Evolutionary conservation across 1,140 invertebrate genomes (phyloP).

Genomic region (Sweltsa coloradensis): DNA sequence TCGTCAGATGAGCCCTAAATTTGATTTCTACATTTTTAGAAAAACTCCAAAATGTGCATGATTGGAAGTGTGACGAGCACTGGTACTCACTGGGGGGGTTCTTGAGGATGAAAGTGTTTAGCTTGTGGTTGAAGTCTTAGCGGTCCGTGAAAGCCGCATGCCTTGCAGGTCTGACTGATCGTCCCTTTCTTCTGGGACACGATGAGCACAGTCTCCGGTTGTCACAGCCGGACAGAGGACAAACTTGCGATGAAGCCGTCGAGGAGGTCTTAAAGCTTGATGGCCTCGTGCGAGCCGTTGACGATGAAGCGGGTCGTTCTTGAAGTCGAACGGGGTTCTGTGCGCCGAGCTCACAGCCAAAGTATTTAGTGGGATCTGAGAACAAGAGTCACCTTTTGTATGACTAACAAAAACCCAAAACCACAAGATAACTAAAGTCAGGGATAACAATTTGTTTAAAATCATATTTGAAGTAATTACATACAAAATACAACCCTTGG

Average conservation of each 20-base stretch:
- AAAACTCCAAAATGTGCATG: no score
- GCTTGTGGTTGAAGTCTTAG: constrained; percentile 90
- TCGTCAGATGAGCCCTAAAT: no score
- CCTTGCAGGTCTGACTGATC: constrained; percentile 94
- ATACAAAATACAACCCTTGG: no score
- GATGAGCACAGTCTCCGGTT: constrained; percentile 91
- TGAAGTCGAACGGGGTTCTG: constrained; percentile 97
- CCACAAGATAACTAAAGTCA: no score
- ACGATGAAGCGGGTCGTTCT: constrained; percentile 99
- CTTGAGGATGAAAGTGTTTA: constrained; percentile 97
- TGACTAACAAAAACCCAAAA: no score
- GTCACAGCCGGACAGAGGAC: constrained; percentile 94
- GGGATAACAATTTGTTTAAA: no score
- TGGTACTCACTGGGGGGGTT: constrained; percentile 71
- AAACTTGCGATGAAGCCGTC: constrained; percentile 98
- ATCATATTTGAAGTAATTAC: no score
- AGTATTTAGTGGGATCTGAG: constrained; percentile 97
- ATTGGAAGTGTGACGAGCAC: background rate
- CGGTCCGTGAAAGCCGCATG: constrained; percentile 87
- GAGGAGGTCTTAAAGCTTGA: constrained; percentile 88
- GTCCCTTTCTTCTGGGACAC: constrained; percentile 78
- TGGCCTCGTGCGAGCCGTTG: constrained; percentile 96
- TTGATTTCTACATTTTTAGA: no score
- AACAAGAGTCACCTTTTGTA: no score
- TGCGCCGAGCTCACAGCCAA: constrained; percentile 97